phyloP scores from a whole-genome alignment of 2,888 invertebrate species.

The Hesperia comma region DNA sequence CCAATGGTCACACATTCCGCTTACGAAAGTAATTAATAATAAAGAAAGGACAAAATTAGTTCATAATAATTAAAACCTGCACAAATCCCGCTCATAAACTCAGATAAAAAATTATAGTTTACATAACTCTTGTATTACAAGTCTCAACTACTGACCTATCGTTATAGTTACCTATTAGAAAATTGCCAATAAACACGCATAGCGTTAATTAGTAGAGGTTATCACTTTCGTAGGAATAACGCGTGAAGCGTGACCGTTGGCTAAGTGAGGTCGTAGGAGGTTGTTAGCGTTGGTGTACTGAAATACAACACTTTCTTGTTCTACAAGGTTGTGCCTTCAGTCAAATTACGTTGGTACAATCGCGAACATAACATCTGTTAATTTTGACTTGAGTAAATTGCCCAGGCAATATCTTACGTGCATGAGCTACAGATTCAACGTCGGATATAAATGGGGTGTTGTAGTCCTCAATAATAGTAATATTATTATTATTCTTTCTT shows the following conservation, averaged over 20 bases:
- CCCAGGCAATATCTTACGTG: no score
- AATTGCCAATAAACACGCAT: constrained; percentile 24
- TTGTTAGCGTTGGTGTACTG: constrained; percentile 40
- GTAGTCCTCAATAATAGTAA: no score
- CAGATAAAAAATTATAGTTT: neutral
- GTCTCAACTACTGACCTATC: constrained; percentile 1
- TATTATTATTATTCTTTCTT: no score
- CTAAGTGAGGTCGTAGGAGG: constrained; percentile 56
- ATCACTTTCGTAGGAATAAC: constrained; percentile 65
- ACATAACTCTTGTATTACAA: neutral
- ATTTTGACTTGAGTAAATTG: no score
- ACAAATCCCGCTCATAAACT: no score
- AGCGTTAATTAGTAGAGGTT: constrained; percentile 44
- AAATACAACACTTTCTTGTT: constrained; percentile 35
- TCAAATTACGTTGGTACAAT: no score
- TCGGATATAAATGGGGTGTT: no score
- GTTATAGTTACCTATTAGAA: constrained; percentile 6
- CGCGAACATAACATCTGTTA: no score
- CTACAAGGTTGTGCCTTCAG: constrained; percentile 29
- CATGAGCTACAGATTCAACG: no score
- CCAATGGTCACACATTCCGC: constrained; percentile 60
- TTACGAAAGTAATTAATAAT: constrained; percentile 67
- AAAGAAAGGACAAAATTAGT: no score
- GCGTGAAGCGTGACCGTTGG: constrained; percentile 60
- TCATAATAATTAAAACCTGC: no score